A percentile compares a stretch with the other conserved stretches of the same genome.
These are phyloP conservation scores for Sarcoramphus papa DNA, from an alignment of 2,797 vertebrate genomes.

Conservation along the genomic window DNA sequence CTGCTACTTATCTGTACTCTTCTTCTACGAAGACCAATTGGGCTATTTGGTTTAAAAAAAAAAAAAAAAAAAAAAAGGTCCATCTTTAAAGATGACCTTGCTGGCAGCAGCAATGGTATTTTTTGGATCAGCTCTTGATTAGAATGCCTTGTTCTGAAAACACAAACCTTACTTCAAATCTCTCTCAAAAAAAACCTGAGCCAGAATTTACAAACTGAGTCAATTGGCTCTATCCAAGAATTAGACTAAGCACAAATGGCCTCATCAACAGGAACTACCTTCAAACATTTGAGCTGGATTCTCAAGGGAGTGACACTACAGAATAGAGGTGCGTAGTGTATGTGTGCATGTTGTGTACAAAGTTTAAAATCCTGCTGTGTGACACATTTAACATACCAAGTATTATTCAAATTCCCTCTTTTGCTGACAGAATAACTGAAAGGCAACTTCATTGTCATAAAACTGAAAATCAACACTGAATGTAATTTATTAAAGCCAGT, in stretches of 20 bases:
- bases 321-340: fast-evolving
- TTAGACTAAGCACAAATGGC: background rate
- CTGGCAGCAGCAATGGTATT: background rate
- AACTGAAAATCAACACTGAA: background rate
- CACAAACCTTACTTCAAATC: background rate
- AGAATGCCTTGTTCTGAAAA: background rate
- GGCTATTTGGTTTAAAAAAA: background rate
- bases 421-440: background rate
- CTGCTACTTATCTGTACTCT: background rate
- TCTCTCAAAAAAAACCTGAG: background rate
- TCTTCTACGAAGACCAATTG: background rate
- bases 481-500: background rate
- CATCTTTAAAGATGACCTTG: background rate
- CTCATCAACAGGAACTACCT: background rate
- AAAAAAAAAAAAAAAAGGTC: background rate
- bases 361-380: background rate
- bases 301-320: background rate
- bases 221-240: background rate
- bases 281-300: background rate
- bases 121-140: background rate
- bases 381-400: background rate
- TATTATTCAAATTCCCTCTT: background rate
- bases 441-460: background rate
- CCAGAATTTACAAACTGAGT: background rate
- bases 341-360: background rate